Evolutionary conservation across 53 echinoderm and acorn worm genomes (phyloP), one percentile per base, ranked within the genome.

Genomic region (Apostichopus leukothele): DNA sequence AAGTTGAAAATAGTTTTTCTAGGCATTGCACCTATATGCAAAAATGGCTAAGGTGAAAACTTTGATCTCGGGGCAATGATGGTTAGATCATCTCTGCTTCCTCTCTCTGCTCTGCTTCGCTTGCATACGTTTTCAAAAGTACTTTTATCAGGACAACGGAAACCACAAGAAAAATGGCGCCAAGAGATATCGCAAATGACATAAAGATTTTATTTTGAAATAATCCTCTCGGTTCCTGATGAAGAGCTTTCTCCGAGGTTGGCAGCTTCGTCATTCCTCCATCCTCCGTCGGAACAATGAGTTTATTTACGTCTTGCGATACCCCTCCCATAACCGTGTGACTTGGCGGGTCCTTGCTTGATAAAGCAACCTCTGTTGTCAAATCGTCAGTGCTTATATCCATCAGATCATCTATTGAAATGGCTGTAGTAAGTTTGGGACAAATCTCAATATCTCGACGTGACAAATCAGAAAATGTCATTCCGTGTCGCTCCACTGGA

Each of bases 21-120:
- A 39, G 39, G 39, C 39, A 39, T 3, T 39, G 39, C 39, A 39
- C 2, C 39, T 39, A 1, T 23, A 23, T 85, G 85, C 5, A 85
- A 23, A 21, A 85, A 60, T 67, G 85, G 85, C 68, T 67, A 85
- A 7, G 85, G 85, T 63, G 85, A 26, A 50, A 7, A 1, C 12
- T 27, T 50, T 21, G 77, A 50, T 26, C 51, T 76, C 13, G 9
- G 14, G 9, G 9, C 26, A 5, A 50, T 52, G 7, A 6, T 76
- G 26, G 77, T 26, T 5, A 18, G 52, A 50, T 12, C 9, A 19
- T 39, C 39, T 39, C 39, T 39, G 39, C 39, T 39, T 2, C 3
- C 3, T 71, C 21, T 19, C 71, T 18, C 16, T 6, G 13, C 18
- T n/a, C 18, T 71, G 16, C 16, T 6, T 18, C 16, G 6, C 5